Percentiles rank a stretch among this genome's conserved stretches.
phyloP scores from a whole-genome alignment of 1,140 invertebrate genomes.

The Galleria mellonella region DNA sequence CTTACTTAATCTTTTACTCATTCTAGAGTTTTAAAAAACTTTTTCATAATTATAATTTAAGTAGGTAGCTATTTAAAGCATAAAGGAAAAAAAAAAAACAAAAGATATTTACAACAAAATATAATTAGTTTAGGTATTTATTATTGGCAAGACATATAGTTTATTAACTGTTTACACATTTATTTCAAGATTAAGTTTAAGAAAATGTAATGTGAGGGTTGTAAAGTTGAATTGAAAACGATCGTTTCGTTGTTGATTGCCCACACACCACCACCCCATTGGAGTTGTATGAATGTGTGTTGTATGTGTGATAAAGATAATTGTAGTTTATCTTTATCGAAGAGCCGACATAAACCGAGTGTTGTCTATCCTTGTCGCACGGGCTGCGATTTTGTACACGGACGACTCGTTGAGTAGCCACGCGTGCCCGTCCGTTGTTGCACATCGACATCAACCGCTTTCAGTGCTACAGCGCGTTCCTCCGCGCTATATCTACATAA shows the following conservation, averaged over 20 bases:
- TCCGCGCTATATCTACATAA: conserved; percentile 68
- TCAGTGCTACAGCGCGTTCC: conserved; percentile 69
- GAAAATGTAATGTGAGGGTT: no score
- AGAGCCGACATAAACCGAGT: conserved; percentile 10
- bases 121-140: no score
- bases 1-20: no score
- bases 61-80: no score
- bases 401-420: conserved; percentile 49
- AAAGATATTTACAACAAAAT: no score
- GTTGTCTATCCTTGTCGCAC: conserved; percentile 40
- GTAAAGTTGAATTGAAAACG: conserved; percentile 17
- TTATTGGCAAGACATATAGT: no score
- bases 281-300: conserved; percentile 1
- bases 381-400: conserved; percentile 31
- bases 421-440: conserved; percentile 61
- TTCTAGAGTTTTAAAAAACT: no score
- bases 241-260: conserved; percentile 1
- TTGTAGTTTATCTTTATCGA: conserved; percentile 15
- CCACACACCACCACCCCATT: no score
- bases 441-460: conserved; percentile 70
- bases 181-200: no score
- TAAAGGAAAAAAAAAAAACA: no score
- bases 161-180: no score
- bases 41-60: no score
- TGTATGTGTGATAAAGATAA: conserved; percentile 11